Base-by-base conservation (phyloP, 2,888 invertebrate species). In the Phyto melanocephala region DNA sequence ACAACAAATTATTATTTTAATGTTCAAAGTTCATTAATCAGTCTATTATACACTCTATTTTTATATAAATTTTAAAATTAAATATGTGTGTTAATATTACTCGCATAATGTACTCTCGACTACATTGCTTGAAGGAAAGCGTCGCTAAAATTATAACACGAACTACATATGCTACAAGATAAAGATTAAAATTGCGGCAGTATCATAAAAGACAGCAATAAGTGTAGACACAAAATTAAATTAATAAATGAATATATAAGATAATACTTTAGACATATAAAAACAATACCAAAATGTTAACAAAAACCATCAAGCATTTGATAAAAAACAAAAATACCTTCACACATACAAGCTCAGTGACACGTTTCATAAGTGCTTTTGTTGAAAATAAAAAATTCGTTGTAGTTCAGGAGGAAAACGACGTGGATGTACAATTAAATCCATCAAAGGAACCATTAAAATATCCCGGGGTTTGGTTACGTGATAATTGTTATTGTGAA, bases 401-500 rank as follows among this genome's bases (percentile, higher is more conserved):
- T 4, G 86, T 89, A 20, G 85, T 90, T 24, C 60, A 78, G 7
- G 60, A 67, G 45, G 42, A 60, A 50, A 56, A 17, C 7, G 52
- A 45, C 20, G 50, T 35, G 0, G 22, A 54, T 22, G 28, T 22
- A 7, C 45, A 5, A 93, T 94, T 50, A 63, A 54, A 47, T 15
- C 17, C 62, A 15, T 76, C 15, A 63, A 78, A 89, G 35, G 20
- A 80, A 0, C 10, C 86, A 0, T 82, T 93, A 20, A 88, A 92
- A 81, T 95, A 93, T 87, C 95, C 95, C 0, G 92, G 92, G 79
- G 92, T 95, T 28, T 96, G 95, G 95, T 89, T 96, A 62, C 91
- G 95, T 84, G 96, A 96, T 88, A 95, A 95, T 87, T 95, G 95
- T 86, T 94, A 93, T 84, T 96, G 95, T 86, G 88, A 93, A 20